Percentiles rank a stretch among this genome's conserved stretches.
These are phyloP conservation scores for Drosophila bunnanda DNA, from an alignment of 2,888 invertebrate species.

Conservation along the genomic window DNA sequence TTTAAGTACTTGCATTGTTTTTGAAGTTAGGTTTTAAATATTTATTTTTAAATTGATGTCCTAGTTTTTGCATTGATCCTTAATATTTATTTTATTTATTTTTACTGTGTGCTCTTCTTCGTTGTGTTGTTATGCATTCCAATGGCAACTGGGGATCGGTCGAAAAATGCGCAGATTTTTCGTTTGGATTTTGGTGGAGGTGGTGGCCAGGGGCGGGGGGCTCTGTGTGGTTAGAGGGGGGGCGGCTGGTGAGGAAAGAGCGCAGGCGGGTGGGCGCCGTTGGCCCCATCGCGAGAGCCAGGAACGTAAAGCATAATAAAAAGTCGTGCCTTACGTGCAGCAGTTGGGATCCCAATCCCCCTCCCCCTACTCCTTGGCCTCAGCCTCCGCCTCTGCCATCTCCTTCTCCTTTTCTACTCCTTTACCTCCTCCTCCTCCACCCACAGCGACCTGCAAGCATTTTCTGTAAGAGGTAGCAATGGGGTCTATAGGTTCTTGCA, in stretches of 20 bases:
- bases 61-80: background rate
- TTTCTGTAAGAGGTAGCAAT: background rate
- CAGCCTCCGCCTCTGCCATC: background rate
- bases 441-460: slow-evolving; percentile 32
- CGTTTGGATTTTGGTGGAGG: slow-evolving; percentile 33
- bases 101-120: slow-evolving; percentile 32
- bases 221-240: background rate
- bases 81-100: background rate
- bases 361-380: background rate
- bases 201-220: background rate
- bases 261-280: slow-evolving; percentile 79
- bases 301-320: slow-evolving; percentile 77
- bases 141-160: slow-evolving; percentile 67
- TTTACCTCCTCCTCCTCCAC: slow-evolving; percentile 10
- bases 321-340: slow-evolving; percentile 79
- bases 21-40: no score
- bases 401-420: background rate
- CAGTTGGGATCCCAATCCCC: slow-evolving; percentile 41
- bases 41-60: no score
- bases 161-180: slow-evolving; percentile 71
- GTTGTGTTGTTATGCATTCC: slow-evolving; percentile 70
- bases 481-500: background rate
- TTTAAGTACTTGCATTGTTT: no score
- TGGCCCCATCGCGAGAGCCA: slow-evolving; percentile 65
- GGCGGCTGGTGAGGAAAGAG: slow-evolving; percentile 52